phyloP scores from a whole-genome alignment of 2,797 vertebrate species.

The Myotis vivesi region DNA sequence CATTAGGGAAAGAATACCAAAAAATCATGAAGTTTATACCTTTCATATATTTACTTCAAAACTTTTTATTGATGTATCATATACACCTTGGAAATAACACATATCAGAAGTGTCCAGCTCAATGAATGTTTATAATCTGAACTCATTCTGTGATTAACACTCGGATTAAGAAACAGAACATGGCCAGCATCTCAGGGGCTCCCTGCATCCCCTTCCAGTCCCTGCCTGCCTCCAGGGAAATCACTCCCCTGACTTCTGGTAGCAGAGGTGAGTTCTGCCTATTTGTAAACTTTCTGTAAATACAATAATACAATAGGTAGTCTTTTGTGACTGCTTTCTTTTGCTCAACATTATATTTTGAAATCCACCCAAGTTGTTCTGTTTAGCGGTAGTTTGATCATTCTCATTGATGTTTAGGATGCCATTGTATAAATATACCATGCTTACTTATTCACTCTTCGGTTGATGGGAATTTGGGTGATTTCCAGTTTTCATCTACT shows the following conservation, averaged over 20 bases:
- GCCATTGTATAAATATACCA: neutral
- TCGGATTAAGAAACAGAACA: neutral
- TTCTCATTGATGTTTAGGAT: neutral
- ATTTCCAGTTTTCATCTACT: neutral
- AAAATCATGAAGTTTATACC: neutral
- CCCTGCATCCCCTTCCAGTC: neutral
- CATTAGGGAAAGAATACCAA: neutral
- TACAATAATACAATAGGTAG: neutral
- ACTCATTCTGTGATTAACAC: neutral
- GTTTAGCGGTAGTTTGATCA: neutral
- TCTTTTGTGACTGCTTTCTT: neutral
- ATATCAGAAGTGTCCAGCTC: neutral
- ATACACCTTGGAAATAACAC: neutral
- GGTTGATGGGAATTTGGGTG: neutral
- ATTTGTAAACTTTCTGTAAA: neutral
- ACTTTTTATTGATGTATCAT: neutral
- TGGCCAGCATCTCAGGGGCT: neutral
- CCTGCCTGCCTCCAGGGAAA: neutral
- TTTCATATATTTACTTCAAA: neutral
- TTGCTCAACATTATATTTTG: neutral
- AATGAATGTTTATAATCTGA: neutral
- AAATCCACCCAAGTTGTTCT: neutral
- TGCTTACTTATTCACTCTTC: slow-evolving; percentile 7
- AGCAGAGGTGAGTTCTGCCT: neutral
- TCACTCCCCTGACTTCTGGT: neutral